Percentiles rank a stretch among this genome's conserved stretches.
Conservation (phyloP, 2,113 vertebrate genomes). For the Steatornis caripensis region DNA sequence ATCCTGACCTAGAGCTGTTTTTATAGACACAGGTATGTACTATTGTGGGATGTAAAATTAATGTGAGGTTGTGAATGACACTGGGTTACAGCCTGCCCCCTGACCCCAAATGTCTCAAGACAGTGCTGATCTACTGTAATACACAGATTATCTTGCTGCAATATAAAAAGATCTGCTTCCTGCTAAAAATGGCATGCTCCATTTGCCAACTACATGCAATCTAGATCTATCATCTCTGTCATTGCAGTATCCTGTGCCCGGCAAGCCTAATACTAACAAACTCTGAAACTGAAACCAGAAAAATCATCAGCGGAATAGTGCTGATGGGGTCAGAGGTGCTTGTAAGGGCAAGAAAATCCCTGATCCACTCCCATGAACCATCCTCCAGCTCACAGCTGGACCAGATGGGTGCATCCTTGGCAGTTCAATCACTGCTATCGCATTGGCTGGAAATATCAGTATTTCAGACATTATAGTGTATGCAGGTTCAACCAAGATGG, state of each 20-base stretch:
- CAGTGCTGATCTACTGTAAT: neutral
- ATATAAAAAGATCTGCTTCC: neutral
- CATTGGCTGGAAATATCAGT: rapidly evolving
- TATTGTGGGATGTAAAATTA: neutral
- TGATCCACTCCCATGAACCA: neutral
- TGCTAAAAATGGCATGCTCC: neutral
- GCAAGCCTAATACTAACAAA: neutral
- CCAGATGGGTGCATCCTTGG: neutral
- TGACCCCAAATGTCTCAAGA: neutral
- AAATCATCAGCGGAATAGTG: neutral
- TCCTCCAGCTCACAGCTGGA: neutral
- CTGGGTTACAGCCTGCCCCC: neutral
- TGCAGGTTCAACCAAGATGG: neutral
- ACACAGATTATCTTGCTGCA: neutral
- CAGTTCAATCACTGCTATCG: neutral
- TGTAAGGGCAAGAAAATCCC: neutral
- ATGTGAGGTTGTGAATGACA: neutral
- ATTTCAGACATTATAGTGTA: neutral
- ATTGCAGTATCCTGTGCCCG: neutral
- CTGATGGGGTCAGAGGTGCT: neutral
- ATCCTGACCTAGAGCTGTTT: neutral
- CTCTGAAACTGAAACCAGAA: neutral
- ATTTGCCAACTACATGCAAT: neutral
- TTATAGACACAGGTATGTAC: neutral
- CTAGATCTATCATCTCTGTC: neutral